A percentile compares a stretch with the other conserved stretches of the same genome.
Conservation (phyloP, 2,113 vertebrate genomes). For the Urocolius indicus region DNA sequence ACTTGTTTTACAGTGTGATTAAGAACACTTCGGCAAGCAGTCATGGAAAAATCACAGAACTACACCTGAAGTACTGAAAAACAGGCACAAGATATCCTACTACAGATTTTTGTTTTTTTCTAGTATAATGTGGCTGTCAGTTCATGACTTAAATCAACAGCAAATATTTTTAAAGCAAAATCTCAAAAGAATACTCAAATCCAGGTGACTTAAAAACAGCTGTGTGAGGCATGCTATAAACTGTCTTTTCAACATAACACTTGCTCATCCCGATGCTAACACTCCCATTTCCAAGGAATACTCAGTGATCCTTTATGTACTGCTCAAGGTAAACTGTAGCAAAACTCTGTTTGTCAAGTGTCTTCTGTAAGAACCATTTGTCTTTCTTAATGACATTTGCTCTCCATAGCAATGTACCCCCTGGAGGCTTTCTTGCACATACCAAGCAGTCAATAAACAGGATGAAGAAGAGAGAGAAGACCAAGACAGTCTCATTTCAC, state of each 20-base stretch:
- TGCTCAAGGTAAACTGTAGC: not conserved
- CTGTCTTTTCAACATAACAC: not conserved
- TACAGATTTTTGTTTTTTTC: not conserved
- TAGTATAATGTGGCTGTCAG: too few species aligned
- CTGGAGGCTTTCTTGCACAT: not conserved
- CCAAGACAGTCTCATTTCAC: not conserved
- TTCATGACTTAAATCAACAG: not conserved
- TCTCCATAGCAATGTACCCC: not conserved
- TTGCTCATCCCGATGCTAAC: not conserved
- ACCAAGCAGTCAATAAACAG: not conserved
- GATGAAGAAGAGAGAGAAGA: not conserved
- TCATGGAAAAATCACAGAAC: not conserved
- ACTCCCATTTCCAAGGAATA: not conserved
- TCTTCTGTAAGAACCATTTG: not conserved
- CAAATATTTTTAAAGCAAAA: not conserved
- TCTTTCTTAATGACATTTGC: not conserved
- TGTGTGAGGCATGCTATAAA: not conserved
- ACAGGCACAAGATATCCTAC: not conserved
- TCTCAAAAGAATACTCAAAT: not conserved
- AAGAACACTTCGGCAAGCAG: not conserved
- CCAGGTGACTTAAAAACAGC: not conserved
- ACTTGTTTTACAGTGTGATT: not conserved
- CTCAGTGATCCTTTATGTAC: not conserved
- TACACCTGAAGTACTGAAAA: not conserved
- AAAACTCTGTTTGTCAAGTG: not conserved